Base-by-base conservation (phyloP, 2,797 vertebrate species). In the Sciaenops ocellatus region DNA sequence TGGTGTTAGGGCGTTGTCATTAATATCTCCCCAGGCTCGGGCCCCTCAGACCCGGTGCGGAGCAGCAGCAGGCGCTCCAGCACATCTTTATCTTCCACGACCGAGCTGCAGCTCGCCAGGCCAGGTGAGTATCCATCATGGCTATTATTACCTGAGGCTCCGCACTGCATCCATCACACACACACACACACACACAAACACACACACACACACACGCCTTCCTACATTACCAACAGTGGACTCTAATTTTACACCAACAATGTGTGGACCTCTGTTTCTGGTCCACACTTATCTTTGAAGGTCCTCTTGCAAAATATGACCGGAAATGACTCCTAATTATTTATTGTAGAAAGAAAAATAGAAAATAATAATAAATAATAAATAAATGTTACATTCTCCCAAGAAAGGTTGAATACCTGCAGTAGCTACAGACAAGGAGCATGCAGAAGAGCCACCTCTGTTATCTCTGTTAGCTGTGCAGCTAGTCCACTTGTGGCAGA, bases 61-160 rank as follows among this genome's bases (percentile, higher is more conserved):
- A 76, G 64, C 67, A 24, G 78, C 51, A 69, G 69, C 47, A 41
- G 74, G 22, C 61, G 78, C 10, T 69, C 73, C 74, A 24, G 10
- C 69, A 63, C 86, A 83, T 86, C 87, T 89, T 86, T 47, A 85
- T 90, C 85, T 85, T 81, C 61, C 70, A 76, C 26, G 18, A 52
- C 63, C 5, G 63, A 71, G 79, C 47, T 3, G 57, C 76, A 54
- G 72, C 73, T 63, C 42, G 1, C 57, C n/a, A 12, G 65, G 59
- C 87, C 46, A 85, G 76, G 60, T 73, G 77, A 81, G 80, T 89
- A 90, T 86, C 80, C 88, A 84, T 85, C 2, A 75, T 1, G 61
- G 88, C 80, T 70, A 80, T 75, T 87, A 86, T 86, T 87, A 75
- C 87, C 82, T 85, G 34, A 90, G 79, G 75, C 75, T 74, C 41